Evolutionary conservation across 2,888 invertebrate species (phyloP), one percentile per base, ranked within the genome.

Genomic region (Sicus ferrugineus): DNA sequence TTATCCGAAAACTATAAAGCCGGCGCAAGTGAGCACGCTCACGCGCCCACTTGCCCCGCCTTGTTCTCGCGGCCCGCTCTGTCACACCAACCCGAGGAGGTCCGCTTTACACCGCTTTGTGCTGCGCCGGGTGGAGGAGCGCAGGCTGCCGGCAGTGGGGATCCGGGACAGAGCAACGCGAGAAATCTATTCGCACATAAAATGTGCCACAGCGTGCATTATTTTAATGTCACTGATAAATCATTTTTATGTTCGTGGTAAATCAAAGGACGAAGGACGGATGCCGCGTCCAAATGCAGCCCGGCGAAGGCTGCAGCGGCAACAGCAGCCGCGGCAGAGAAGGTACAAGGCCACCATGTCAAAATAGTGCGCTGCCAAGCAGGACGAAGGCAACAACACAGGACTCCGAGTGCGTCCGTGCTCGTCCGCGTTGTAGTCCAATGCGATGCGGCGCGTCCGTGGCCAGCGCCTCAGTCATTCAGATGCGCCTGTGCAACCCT

Each of bases 151-250:
- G 50, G 65, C 31, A 26, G 26, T 19, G 11, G 14, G 26, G 26
- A 23, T n/a, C 23, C 19, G 21, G 23, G 28, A 30, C 30, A n/a
- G 14, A 46, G 48, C 78, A 77, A 77, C 80, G 82, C 81, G 81
- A 81, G 80, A 59, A 82, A 82, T 80, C 82, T 83, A 83, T 82
- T 82, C 82, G 83, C 82, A 83, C 83, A 82, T 83, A 83, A 83
- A 82, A 82, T 82, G 82, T 81, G 82, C 83, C 82, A 82, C 81
- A 82, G 83, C 83, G 81, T 83, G 84, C 81, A 83, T 83, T 83
- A 84, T 72, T 73, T 73, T 79, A 79, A 80, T 80, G 79, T 80
- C 79, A 79, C 77, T 78, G 78, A 80, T 80, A 80, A 80, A 80
- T 80, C 80, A 80, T 80, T 80, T 80, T 80, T 80, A 80, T 80